phyloP scores from a whole-genome alignment of 1,140 invertebrate genomes.

The Dryas iulia region DNA sequence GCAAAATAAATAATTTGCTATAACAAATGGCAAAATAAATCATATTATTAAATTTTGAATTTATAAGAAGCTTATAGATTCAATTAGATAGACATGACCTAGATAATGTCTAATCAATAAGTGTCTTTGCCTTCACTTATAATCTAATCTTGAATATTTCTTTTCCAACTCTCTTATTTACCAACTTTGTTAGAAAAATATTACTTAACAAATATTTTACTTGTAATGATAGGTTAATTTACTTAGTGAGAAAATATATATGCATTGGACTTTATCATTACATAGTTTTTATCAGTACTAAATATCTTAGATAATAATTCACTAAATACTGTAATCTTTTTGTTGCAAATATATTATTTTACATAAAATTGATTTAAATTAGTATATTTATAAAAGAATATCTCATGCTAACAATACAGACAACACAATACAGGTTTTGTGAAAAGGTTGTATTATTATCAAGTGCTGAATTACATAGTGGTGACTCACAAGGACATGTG shows the following conservation, averaged over 20 bases:
- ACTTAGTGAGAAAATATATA: too few species aligned
- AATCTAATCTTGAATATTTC: neutral
- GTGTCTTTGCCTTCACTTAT: neutral
- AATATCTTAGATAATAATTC: neutral
- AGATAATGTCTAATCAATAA: neutral
- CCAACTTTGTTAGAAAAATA: neutral
- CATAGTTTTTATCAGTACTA: neutral
- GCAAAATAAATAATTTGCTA: too few species aligned
- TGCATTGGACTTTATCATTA: neutral
- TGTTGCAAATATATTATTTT: neutral
- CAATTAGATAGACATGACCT: constrained; percentile 5
- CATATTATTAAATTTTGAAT: too few species aligned
- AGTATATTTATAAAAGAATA: constrained; percentile 1
- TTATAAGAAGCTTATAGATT: neutral
- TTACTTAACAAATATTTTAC: neutral
- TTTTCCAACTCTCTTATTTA: neutral
- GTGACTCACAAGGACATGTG: constrained; percentile 64
- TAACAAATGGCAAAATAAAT: too few species aligned
- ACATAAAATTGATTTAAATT: too few species aligned
- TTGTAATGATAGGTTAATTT: too few species aligned
- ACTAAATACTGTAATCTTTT: neutral
- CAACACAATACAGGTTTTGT: neutral
- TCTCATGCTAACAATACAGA: neutral
- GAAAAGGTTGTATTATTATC: constrained; percentile 6
- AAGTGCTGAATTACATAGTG: constrained; percentile 14